Conservation (phyloP, 2,113 vertebrate genomes). For the Indicator maculatus region DNA sequence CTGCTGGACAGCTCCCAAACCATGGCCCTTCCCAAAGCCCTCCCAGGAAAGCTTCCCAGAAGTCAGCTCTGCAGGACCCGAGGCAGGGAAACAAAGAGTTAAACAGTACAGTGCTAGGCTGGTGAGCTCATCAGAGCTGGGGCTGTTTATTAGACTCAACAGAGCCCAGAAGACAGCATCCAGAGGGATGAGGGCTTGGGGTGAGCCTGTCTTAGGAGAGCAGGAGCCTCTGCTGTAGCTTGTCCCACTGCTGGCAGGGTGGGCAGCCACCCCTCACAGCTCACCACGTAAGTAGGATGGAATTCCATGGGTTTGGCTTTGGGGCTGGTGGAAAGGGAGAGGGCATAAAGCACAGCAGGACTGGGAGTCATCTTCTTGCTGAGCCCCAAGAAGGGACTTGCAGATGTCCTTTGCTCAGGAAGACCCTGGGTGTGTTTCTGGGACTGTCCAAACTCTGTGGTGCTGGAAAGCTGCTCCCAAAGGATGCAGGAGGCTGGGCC, state of each 20-base stretch:
- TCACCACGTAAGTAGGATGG: constrained; percentile 18
- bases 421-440: neutral
- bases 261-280: neutral
- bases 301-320: neutral
- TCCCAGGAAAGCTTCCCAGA: neutral
- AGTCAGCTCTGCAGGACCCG: neutral
- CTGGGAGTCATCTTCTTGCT: neutral
- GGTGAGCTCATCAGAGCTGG: constrained; percentile 71
- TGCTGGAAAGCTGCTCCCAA: neutral
- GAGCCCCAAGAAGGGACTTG: neutral
- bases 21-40: neutral
- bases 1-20: neutral
- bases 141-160: constrained; percentile 49
- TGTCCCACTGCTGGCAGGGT: neutral
- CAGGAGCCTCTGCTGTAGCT: neutral
- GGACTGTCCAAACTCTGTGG: fast-evolving
- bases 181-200: constrained; percentile 13
- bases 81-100: constrained; percentile 48
- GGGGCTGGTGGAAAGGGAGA: neutral
- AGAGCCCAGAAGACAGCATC: constrained; percentile 20
- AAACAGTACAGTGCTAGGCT: constrained; percentile 21
- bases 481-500: neutral
- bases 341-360: fast-evolving
- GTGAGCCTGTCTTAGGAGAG: neutral
- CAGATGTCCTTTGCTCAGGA: neutral